A percentile compares a stretch with the other conserved stretches of the same genome.
Evolutionary conservation across 2,113 vertebrate species (phyloP).

Genomic region (Seriola dumerili): DNA sequence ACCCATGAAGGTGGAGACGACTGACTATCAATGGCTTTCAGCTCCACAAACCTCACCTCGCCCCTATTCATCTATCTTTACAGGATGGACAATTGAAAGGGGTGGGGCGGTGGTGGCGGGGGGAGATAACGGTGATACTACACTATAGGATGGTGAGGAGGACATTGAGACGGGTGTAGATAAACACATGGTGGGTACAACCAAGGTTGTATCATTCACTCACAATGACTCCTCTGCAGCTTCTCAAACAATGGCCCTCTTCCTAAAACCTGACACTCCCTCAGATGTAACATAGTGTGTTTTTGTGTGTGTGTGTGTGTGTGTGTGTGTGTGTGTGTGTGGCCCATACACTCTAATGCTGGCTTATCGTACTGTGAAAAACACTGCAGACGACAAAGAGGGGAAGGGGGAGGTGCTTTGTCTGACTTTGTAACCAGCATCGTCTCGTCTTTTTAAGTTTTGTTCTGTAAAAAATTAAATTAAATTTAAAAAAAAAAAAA

Average conservation of each 20-base stretch:
- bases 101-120: not conserved
- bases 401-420: not conserved
- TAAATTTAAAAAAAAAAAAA: not conserved
- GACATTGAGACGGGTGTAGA: conserved; percentile 21
- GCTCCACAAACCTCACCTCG: conserved; percentile 1
- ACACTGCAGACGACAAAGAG: not conserved
- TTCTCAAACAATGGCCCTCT: conserved; percentile 48
- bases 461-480: not conserved
- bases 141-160: not conserved
- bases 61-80: conserved; percentile 2
- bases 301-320: not conserved
- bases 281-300: not conserved
- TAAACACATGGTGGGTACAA: conserved; percentile 55
- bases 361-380: conserved; percentile 18
- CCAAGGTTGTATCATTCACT: conserved; percentile 50
- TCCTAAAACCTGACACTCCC: conserved; percentile 45
- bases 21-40: conserved; percentile 45
- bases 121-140: not conserved
- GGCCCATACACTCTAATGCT: not conserved
- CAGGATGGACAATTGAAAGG: not conserved
- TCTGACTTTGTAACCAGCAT: conserved; percentile 55
- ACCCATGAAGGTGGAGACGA: not conserved
- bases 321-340: conserved; percentile 1
- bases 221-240: conserved; percentile 17
- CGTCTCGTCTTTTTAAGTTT: not conserved